phyloP scores from a whole-genome alignment of 2,113 vertebrate species.

The Lichenostomus cassidix region DNA sequence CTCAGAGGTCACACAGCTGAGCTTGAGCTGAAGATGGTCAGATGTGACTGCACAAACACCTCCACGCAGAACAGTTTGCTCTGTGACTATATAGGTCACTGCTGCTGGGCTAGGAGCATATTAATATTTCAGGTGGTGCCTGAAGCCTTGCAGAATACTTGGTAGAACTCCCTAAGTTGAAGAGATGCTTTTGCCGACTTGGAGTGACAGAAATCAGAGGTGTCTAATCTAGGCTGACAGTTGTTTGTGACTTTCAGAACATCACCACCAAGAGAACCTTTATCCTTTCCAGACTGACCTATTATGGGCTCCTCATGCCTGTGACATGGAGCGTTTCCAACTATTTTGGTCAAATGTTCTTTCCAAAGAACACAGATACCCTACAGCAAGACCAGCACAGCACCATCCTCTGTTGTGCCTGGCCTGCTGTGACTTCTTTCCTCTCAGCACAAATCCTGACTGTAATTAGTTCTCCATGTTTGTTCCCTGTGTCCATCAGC shows the following conservation, averaged over 20 bases:
- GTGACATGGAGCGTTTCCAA: neutral
- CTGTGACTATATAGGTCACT: neutral
- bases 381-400: neutral
- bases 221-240: neutral
- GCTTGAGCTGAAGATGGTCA: neutral
- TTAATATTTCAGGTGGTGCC: neutral
- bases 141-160: neutral
- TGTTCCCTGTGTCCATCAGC: neutral
- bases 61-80: neutral
- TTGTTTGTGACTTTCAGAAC: neutral
- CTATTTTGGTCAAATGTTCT: neutral
- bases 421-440: neutral
- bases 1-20: neutral
- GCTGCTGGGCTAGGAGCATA: neutral
- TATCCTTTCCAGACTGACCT: neutral
- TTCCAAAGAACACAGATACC: neutral
- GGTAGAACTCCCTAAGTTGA: neutral
- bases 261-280: neutral
- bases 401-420: neutral
- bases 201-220: neutral
- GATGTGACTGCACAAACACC: neutral
- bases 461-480: neutral
- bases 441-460: neutral
- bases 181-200: neutral
- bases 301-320: neutral